Evolutionary conservation across 2,113 vertebrate species (phyloP), one percentile per base, ranked within the genome.

Genomic region (Raja brachyura): DNA sequence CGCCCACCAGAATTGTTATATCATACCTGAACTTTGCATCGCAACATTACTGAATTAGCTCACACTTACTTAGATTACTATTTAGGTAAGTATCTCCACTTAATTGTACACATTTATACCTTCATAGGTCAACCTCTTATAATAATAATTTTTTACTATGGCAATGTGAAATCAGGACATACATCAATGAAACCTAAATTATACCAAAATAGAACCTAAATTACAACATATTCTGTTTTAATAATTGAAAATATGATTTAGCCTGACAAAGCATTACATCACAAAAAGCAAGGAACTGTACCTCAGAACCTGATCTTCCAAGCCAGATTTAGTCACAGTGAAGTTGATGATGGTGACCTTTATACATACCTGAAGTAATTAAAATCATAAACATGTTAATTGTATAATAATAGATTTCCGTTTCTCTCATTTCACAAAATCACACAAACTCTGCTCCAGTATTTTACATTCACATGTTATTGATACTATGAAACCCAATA

Each of bases 341-440:
- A 98, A 98, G 95, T 98, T 98, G 93, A 98, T 98, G 93, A 98
- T 96, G 74, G 98, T 98, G 92, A 98, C 98, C 96, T 98, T 98
- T 93, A 98, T 98, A 94, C 98, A 98, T n/a, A 98, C 97, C 98
- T 98, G 94, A 78, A 28, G 31, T 5, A 39, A 81, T 75, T 59
- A 92, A 73, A 92, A 92, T 10, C 9, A 70, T 3, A 13, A 92
- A 70, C 28, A 70, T 70, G 14, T 66, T 22, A 70, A 70, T 70
- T 33, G 48, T 9, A 93, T 5, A 25, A 25, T 63, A 13, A 1
- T n/a, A 13, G 11, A 63, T 88, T 85, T 63, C n/a, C 5, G 59
- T 63, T 31, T 63, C 59, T n/a, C 2, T 31, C 13, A 59, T 14
- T 63, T 88, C 59, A 63, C 13, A 88, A 88, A 86, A n/a, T 86